phyloP scores from a whole-genome alignment of 2,113 vertebrate species.

The Columba livia region DNA sequence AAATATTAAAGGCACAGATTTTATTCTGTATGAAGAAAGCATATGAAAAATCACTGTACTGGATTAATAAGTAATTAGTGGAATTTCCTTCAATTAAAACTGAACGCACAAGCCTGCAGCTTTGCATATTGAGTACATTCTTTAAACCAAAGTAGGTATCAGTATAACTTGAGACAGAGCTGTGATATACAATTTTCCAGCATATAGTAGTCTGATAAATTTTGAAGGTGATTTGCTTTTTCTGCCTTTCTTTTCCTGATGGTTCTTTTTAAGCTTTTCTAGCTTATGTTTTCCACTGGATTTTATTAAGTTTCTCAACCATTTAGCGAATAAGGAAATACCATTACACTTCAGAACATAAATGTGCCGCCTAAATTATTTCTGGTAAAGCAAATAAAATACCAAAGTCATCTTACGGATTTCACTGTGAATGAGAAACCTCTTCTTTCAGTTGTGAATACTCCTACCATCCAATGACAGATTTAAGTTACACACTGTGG shows the following conservation, averaged over 20 bases:
- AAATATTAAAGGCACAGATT: constrained; percentile 38
- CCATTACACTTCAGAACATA: background rate
- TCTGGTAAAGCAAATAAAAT: background rate
- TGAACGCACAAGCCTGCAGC: constrained; percentile 25
- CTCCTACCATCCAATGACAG: background rate
- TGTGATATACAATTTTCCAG: background rate
- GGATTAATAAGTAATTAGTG: constrained; percentile 49
- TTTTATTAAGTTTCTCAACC: background rate
- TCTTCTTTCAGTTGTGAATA: background rate
- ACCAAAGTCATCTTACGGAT: background rate
- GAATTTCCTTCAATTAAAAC: constrained; percentile 45
- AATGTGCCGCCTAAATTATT: background rate
- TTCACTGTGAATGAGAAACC: background rate
- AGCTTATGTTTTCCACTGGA: background rate
- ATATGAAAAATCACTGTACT: constrained; percentile 2
- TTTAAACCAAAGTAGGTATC: constrained; percentile 8
- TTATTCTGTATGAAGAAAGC: constrained; percentile 18
- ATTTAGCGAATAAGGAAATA: background rate
- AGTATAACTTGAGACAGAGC: background rate
- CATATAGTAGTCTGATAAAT: background rate
- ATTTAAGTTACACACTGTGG: background rate
- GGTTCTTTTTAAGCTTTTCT: background rate
- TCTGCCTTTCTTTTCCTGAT: background rate
- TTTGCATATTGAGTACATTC: constrained; percentile 19
- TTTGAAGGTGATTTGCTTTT: background rate